Evolutionary conservation across 1,140 invertebrate genomes (phyloP).

Genomic region (Drosophila arawakana): DNA sequence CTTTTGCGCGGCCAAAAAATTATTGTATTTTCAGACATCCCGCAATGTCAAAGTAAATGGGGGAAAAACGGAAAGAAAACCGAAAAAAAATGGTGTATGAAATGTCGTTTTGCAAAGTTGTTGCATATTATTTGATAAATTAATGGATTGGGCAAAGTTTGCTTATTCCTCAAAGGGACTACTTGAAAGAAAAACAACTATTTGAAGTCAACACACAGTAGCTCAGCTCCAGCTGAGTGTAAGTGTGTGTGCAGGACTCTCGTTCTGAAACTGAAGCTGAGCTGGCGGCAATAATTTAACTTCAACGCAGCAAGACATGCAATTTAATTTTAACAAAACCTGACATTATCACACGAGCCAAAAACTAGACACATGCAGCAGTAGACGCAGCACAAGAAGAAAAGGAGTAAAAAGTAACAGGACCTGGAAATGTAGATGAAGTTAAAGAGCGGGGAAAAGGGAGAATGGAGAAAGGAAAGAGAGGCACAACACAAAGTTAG

Average conservation of each 20-base stretch:
- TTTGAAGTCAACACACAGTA: slow-evolving; percentile 1
- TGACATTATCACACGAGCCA: slow-evolving; percentile 80
- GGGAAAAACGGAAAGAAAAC: slow-evolving; percentile 17
- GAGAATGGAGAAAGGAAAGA: background rate
- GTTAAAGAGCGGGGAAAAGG: no score
- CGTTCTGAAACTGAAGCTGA: slow-evolving; percentile 11
- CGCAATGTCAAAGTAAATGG: slow-evolving; percentile 39
- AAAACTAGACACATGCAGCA: slow-evolving; percentile 21
- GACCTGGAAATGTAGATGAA: background rate
- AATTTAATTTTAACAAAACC: slow-evolving; percentile 83
- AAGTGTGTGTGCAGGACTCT: background rate
- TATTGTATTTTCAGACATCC: slow-evolving; percentile 39
- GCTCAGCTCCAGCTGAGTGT: slow-evolving; percentile 9
- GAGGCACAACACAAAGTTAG: slow-evolving; percentile 76
- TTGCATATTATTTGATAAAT: slow-evolving; percentile 36
- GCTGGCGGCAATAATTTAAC: slow-evolving; percentile 77
- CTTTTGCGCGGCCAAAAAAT: slow-evolving; percentile 64
- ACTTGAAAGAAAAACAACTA: slow-evolving; percentile 11
- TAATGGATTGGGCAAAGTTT: slow-evolving; percentile 28
- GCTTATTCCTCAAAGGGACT: background rate
- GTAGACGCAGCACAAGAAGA: background rate
- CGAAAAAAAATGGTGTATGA: slow-evolving; percentile 20
- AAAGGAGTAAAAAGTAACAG: background rate
- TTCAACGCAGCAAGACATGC: slow-evolving; percentile 80
- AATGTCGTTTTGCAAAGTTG: slow-evolving; percentile 47